Percentiles rank a stretch among this genome's conserved stretches.
Evolutionary conservation across 92 coral and sea anemone genomes (phyloP).

Genomic region (Ricordea florida): DNA sequence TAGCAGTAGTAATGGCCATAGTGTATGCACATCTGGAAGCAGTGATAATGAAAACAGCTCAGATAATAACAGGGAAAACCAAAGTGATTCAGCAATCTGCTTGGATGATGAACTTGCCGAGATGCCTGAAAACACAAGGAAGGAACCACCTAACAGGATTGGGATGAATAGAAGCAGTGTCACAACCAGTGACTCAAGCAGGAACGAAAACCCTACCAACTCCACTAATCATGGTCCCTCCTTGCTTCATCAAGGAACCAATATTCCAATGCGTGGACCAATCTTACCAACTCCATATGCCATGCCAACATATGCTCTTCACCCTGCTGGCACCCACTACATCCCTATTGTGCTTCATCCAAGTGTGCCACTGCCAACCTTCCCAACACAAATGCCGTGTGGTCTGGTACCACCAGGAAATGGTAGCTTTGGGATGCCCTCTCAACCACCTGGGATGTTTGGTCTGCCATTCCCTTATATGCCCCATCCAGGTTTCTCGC

Average conservation of each 20-base stretch:
- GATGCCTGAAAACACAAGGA: constrained; percentile 6
- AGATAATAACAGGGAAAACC: constrained; percentile 32
- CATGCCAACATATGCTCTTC: constrained; percentile 84
- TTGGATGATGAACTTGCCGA: constrained; percentile 32
- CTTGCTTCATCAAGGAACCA: constrained; percentile 13
- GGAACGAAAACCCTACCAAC: constrained; percentile 8
- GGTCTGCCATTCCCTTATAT: constrained; percentile 23
- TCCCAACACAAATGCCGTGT: constrained; percentile 21
- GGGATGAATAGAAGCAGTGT: constrained; percentile 24
- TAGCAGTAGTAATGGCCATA: constrained; percentile 26
- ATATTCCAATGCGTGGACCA: constrained; percentile 53
- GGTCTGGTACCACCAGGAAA: constrained; percentile 7
- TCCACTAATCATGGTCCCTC: constrained; percentile 12
- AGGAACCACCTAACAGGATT: constrained; percentile 27
- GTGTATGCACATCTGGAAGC: constrained; percentile 12
- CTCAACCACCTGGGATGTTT: constrained; percentile 10
- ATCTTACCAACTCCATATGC: constrained; percentile 61
- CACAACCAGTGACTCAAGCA: constrained; percentile 8
- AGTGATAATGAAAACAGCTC: constrained; percentile 44
- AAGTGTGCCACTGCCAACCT: constrained; percentile 45
- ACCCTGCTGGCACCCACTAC: constrained; percentile 87
- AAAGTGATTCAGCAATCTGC: constrained; percentile 41
- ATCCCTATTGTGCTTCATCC: constrained; percentile 87
- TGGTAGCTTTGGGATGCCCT: constrained; percentile 16
- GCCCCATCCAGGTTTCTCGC: constrained; percentile 14